Evolutionary conservation across 2,888 invertebrate species (phyloP).

Genomic region (Ceraclea dissimilis): DNA sequence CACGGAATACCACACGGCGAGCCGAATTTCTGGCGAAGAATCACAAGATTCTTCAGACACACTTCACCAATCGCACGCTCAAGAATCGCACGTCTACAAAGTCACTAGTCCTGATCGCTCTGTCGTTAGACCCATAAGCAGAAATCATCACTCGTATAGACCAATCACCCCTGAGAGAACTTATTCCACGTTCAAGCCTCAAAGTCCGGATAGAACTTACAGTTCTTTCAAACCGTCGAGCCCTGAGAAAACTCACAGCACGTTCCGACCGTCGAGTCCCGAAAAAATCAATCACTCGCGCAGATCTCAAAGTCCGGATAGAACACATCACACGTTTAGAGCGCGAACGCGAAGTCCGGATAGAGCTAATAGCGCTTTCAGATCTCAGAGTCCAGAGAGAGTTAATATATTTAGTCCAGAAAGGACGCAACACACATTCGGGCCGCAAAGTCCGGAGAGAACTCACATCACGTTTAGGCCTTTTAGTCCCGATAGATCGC

Average conservation of each 20-base stretch:
- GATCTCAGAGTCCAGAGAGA: background rate
- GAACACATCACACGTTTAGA: background rate
- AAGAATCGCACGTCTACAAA: background rate
- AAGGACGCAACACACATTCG: background rate
- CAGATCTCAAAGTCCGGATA: background rate
- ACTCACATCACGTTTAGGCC: background rate
- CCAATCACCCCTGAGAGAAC: background rate
- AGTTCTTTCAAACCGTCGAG: background rate
- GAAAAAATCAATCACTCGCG: background rate
- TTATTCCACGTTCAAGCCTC: background rate
- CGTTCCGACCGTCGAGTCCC: background rate
- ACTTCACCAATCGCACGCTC: slow-evolving; percentile 6
- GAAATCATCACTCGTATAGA: background rate
- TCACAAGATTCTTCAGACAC: slow-evolving; percentile 15
- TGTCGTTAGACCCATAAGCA: background rate
- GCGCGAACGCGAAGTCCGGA: background rate
- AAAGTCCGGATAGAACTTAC: background rate
- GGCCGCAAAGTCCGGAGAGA: background rate
- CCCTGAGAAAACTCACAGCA: background rate
- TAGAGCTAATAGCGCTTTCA: background rate
- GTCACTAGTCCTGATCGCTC: background rate
- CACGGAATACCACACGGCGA: slow-evolving; percentile 18
- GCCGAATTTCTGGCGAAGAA: slow-evolving; percentile 15
- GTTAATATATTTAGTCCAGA: too few species aligned
- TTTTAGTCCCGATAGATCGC: background rate